Evolutionary conservation across 64 coral and sea anemone species (phyloP).

Genomic region (Actinia tenebrosa): DNA sequence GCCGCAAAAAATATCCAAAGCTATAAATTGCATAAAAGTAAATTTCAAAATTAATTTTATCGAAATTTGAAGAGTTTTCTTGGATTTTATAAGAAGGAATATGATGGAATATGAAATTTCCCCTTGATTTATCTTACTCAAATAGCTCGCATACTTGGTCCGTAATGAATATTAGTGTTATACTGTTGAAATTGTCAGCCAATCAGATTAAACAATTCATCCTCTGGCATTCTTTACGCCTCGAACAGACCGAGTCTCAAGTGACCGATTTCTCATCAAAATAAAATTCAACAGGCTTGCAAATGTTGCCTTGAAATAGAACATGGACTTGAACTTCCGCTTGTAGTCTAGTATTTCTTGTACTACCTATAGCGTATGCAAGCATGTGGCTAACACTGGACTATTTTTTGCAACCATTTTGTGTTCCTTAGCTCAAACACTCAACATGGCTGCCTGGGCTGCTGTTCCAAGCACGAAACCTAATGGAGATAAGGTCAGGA

Average conservation of each 20-base stretch:
- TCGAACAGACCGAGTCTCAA: constrained; percentile 22
- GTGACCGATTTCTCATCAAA: constrained; percentile 29
- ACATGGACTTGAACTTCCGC: constrained; percentile 8
- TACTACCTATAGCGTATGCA: not conserved
- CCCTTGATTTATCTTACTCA: constrained; percentile 8
- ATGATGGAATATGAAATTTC: not conserved
- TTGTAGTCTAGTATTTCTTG: not conserved
- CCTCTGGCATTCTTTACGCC: constrained; percentile 25
- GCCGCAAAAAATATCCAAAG: no score
- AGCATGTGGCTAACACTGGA: not conserved
- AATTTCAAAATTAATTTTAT: not conserved
- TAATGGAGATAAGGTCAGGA: constrained; percentile 52
- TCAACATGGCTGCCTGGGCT: constrained; percentile 29
- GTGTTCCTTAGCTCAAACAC: constrained; percentile 20
- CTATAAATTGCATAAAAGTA: not conserved
- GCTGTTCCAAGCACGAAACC: constrained; percentile 36
- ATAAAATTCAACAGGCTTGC: constrained; percentile 11
- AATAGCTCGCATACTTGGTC: constrained; percentile 9
- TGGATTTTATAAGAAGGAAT: not conserved
- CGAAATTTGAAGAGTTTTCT: not conserved
- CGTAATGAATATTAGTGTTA: constrained; percentile 21
- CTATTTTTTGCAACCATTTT: constrained; percentile 21
- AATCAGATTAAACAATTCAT: constrained; percentile 18
- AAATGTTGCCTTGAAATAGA: constrained; percentile 17
- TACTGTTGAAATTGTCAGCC: constrained; percentile 10